Evolutionary conservation across 2,888 invertebrate genomes (phyloP).

Genomic region (Drosophila phalerata): DNA sequence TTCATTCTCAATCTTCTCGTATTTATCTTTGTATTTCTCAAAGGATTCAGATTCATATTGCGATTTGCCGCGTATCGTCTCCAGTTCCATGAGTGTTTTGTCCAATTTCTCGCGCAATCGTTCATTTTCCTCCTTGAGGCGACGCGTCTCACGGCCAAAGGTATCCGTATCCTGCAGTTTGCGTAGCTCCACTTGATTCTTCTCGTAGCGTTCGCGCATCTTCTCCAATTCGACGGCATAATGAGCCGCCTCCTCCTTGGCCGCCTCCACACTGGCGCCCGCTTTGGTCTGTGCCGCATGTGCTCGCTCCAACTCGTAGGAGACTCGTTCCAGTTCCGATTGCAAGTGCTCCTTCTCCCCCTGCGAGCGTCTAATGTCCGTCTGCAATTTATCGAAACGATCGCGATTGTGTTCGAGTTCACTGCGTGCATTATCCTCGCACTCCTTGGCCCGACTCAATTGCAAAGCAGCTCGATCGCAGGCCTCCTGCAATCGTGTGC

Average conservation of each 20-base stretch:
- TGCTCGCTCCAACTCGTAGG: constrained; percentile 94
- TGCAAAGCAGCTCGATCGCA: constrained; percentile 95
- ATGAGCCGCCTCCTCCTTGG: constrained; percentile 95
- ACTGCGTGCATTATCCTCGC: constrained; percentile 95
- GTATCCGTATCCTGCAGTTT: constrained; percentile 93
- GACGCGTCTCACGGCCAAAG: constrained; percentile 92
- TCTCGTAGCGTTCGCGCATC: constrained; percentile 95
- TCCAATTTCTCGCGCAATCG: constrained; percentile 92
- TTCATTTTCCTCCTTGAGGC: constrained; percentile 93
- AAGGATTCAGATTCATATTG: constrained; percentile 91
- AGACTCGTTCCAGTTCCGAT: constrained; percentile 93
- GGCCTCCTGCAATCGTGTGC: constrained; percentile 94
- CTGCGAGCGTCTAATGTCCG: constrained; percentile 92
- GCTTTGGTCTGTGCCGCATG: constrained; percentile 95
- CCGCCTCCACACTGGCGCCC: constrained; percentile 93
- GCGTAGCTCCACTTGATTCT: constrained; percentile 92
- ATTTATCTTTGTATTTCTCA: constrained; percentile 91
- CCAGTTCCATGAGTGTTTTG: constrained; percentile 92
- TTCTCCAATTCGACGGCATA: constrained; percentile 95
- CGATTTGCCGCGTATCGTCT: constrained; percentile 92
- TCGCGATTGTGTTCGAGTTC: constrained; percentile 95
- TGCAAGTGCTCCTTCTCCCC: constrained; percentile 94
- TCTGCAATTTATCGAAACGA: constrained; percentile 94
- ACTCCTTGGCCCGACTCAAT: constrained; percentile 93
- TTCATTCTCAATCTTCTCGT: constrained; percentile 91